phyloP scores from a whole-genome alignment of 1,140 invertebrate genomes.

The Halictus rubicundus region DNA sequence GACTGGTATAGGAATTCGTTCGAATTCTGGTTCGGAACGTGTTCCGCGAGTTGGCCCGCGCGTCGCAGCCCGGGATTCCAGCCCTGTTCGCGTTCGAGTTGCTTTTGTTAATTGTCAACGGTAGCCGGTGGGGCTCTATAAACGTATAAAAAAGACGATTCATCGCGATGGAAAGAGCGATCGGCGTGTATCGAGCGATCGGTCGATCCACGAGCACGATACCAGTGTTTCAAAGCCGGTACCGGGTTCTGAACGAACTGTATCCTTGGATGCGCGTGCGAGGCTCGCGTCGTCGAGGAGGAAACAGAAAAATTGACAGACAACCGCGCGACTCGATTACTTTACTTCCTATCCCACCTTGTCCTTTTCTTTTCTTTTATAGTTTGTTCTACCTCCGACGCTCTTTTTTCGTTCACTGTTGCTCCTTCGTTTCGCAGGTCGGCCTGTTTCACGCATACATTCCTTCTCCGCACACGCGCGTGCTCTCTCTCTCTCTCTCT shows the following conservation, averaged over 20 bases:
- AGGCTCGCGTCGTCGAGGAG: background rate
- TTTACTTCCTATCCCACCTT: background rate
- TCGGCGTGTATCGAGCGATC: background rate
- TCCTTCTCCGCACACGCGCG: too few species aligned
- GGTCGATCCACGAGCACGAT: background rate
- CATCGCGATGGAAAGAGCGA: slow-evolving; percentile 36
- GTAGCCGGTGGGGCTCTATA: slow-evolving; percentile 29
- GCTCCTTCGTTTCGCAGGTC: background rate
- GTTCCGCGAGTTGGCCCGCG: background rate
- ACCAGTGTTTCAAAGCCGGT: background rate
- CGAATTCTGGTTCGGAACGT: background rate
- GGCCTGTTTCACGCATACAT: background rate
- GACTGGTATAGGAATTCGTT: too few species aligned
- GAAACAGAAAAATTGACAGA: slow-evolving; percentile 2
- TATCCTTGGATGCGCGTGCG: background rate
- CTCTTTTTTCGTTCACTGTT: background rate
- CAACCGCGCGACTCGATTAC: background rate
- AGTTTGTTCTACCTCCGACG: background rate
- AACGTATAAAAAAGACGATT: slow-evolving; percentile 59
- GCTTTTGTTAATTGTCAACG: background rate
- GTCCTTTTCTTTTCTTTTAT: background rate
- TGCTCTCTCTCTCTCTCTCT: too few species aligned
- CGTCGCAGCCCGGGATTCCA: background rate
- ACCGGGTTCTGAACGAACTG: background rate
- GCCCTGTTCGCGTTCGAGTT: background rate